Evolutionary conservation across 2,113 vertebrate genomes (phyloP).

Genomic region (Serinus canaria): DNA sequence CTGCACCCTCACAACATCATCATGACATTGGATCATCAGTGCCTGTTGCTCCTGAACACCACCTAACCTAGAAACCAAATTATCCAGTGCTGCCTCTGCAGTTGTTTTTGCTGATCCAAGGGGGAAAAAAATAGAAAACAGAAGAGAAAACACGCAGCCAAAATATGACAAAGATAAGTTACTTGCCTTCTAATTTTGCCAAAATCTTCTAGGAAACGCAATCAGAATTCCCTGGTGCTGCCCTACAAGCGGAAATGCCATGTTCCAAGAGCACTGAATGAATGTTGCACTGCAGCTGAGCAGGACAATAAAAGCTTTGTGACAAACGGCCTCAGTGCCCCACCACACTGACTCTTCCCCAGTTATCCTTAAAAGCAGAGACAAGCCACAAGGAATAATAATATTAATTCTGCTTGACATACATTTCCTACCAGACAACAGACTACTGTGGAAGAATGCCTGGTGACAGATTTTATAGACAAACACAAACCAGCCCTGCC

Average conservation of each 20-base stretch:
- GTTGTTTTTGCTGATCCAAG: background rate
- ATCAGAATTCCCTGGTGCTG: background rate
- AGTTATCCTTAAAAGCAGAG: conserved; percentile 17
- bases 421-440: conserved; percentile 23
- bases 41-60: background rate
- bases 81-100: background rate
- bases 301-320: background rate
- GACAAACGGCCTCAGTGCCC: background rate
- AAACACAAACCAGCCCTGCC: background rate
- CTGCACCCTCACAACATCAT: background rate
- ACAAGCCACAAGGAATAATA: background rate
- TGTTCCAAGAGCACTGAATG: background rate
- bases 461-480: background rate
- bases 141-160: background rate
- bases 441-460: background rate
- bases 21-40: background rate
- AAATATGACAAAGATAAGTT: conserved; percentile 1
- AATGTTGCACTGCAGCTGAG: background rate
- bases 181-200: background rate
- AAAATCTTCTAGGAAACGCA: conserved; percentile 1
- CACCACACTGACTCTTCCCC: background rate
- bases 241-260: background rate
- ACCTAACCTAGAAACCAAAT: background rate
- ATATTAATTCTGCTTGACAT: conserved; percentile 14
- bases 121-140: background rate